Percentiles rank a stretch among this genome's conserved stretches.
Conservation (phyloP, 2,797 vertebrate genomes). For the Harpagifer antarcticus region DNA sequence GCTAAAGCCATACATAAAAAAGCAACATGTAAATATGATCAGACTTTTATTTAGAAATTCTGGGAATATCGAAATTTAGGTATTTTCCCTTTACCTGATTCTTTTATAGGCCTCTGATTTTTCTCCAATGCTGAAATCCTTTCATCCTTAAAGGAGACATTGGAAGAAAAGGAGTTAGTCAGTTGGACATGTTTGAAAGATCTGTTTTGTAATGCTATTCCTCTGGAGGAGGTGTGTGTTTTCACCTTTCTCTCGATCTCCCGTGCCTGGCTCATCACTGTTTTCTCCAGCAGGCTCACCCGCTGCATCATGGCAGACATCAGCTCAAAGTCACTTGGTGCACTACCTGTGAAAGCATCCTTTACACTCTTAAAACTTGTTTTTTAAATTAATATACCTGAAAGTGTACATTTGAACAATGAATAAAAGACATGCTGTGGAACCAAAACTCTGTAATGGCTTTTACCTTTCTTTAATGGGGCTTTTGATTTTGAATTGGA, state of each 20-base stretch:
- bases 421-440: not conserved
- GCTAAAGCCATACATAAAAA: constrained; percentile 53
- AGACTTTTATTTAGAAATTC: not conserved
- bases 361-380: not conserved
- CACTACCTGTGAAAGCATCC: constrained; percentile 59
- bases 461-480: constrained; percentile 53
- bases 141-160: constrained; percentile 78
- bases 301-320: constrained; percentile 82
- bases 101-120: constrained; percentile 77
- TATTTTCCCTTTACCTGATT: constrained; percentile 60
- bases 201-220: not conserved
- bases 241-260: constrained; percentile 87
- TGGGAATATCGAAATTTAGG: not conserved
- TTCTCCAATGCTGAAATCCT: constrained; percentile 86
- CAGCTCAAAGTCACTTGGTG: constrained; percentile 77
- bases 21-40: not conserved
- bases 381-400: not conserved
- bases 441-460: not conserved
- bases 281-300: constrained; percentile 84
- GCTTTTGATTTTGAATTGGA: constrained; percentile 49
- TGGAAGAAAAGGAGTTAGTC: not conserved
- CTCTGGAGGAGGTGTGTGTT: not conserved
- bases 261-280: constrained; percentile 79
- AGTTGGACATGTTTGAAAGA: not conserved
- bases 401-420: not conserved